Evolutionary conservation across 2,888 invertebrate species (phyloP).

Genomic region (Aleiodes leptofemur): DNA sequence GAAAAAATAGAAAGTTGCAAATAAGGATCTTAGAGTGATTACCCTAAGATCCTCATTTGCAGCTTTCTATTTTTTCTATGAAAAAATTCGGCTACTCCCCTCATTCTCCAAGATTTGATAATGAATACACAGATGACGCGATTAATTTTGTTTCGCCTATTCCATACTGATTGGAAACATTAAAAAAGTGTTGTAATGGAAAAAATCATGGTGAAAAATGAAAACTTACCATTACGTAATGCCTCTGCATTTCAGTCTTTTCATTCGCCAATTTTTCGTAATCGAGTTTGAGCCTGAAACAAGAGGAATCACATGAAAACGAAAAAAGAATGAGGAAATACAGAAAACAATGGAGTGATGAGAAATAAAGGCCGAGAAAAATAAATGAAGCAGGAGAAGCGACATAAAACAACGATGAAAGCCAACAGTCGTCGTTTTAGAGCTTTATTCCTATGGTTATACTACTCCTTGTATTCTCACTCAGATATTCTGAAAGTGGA

Average conservation of each 20-base stretch:
- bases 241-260: constrained; percentile 99
- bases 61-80: too few relatives aligned
- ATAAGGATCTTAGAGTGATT: too few relatives aligned
- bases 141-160: too few relatives aligned
- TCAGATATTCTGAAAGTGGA: neutral
- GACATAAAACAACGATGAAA: constrained; percentile 43
- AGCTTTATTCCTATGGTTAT: neutral
- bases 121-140: too few relatives aligned
- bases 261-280: constrained; percentile 98
- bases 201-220: too few relatives aligned
- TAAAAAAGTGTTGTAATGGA: too few relatives aligned
- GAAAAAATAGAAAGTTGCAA: too few relatives aligned
- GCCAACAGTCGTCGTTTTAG: neutral
- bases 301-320: constrained; percentile 50
- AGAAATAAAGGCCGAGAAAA: constrained; percentile 30
- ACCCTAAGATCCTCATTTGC: too few relatives aligned
- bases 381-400: constrained; percentile 10
- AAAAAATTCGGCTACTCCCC: too few relatives aligned
- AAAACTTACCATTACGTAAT: constrained; percentile 94
- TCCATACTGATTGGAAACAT: too few relatives aligned
- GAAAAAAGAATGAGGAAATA: constrained; percentile 16
- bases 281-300: constrained; percentile 94
- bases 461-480: neutral
- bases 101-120: too few relatives aligned
- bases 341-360: constrained; percentile 27